These are phyloP conservation scores for Hydropsyche betteni DNA, from an alignment of 2,888 invertebrate genomes.

Conservation along the genomic window DNA sequence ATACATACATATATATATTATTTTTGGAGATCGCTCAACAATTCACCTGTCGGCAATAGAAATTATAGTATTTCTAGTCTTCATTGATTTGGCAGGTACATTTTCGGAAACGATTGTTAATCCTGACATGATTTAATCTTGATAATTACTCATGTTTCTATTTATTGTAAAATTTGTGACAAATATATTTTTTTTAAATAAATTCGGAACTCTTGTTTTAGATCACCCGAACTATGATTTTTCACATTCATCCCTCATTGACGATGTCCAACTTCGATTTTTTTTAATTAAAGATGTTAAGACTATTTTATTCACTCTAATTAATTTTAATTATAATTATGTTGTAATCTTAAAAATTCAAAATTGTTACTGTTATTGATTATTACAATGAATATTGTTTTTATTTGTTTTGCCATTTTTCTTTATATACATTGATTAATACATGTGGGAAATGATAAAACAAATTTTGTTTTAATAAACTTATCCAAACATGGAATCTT, in stretches of 20 bases:
- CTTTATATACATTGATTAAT: constrained; percentile 2
- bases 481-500: constrained; percentile 22
- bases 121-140: constrained; percentile 9
- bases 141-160: constrained; percentile 24
- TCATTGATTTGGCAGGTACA: not conserved
- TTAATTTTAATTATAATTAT: too few species aligned
- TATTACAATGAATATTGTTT: constrained; percentile 10
- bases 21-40: constrained; percentile 24
- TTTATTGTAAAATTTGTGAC: constrained; percentile 27
- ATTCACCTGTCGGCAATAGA: constrained; percentile 9
- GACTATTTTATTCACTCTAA: too few species aligned
- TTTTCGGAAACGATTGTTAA: not conserved
- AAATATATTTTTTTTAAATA: constrained; percentile 30
- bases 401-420: constrained; percentile 8
- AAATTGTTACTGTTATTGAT: too few species aligned
- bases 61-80: constrained; percentile 28
- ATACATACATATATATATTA: not conserved
- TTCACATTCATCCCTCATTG: too few species aligned
- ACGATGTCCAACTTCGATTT: too few species aligned
- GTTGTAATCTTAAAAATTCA: too few species aligned
- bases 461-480: constrained; percentile 25
- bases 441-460: constrained; percentile 19
- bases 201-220: not conserved
- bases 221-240: too few species aligned
- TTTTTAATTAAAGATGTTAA: too few species aligned